Base-by-base conservation (phyloP, 2,888 invertebrate genomes). In the Protodeltote pygarga region DNA sequence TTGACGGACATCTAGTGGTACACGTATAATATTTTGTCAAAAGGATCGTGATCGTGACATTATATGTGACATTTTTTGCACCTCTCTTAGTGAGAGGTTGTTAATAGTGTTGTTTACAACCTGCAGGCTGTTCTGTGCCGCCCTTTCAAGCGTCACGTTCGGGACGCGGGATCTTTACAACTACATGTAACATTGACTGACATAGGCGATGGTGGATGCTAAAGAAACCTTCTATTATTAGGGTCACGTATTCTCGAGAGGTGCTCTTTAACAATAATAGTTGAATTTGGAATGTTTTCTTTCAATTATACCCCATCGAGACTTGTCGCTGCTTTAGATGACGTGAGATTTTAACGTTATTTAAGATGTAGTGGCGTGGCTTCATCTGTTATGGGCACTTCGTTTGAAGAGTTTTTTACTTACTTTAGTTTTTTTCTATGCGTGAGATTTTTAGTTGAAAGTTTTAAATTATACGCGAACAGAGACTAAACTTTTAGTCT, bases 71-170 rank as follows among this genome's bases (percentile, higher is more conserved):
- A 83, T 78, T 83, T 81, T 83, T 76, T 78, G 81, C 77, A 79
- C 77, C 79, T 81, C 77, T 75, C 47, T 63, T 63, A 69, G 83
- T 80, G 75, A 82, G 80, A 78, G 78, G 62, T 77, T 69, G 87
- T 83, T 89, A 89, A 87, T 85, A 79, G 77, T 59, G 63, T 65
- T 88, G 89, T 91, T 89, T 87, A 92, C 91, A 92, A 92, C 91
- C 89, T 91, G 90, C 85, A 73, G 75, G 71, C 75, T 68, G 74
- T 79, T 75, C 64, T 66, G 51, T 58, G 79, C 85, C 85, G 85
- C 82, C 83, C 75, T 92, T 91, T 79, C 87, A 58, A 38, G 10
- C 33, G 85, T 90, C 91, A 92, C 91, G 91, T 91, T 71, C 85
- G 73, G 71, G 67, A 65, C 72, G 49, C 73, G 73, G 77, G 73